Conservation (phyloP, 2,888 invertebrate species). For the Tholera decimalis region DNA sequence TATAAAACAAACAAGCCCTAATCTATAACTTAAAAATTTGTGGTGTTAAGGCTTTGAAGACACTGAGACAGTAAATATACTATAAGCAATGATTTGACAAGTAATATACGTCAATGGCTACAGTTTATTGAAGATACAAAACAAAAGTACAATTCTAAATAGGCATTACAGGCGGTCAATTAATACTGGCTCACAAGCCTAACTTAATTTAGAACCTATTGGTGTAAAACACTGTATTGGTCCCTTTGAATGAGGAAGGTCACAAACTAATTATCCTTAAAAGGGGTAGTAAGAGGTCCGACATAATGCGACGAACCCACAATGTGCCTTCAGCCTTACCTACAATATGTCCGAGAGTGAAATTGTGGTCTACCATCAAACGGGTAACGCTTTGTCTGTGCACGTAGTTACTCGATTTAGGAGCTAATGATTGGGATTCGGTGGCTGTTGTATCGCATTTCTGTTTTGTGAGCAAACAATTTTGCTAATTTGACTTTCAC, state of each 20-base stretch:
- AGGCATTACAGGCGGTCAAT: background rate
- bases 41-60: too few species aligned
- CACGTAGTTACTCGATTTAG: constrained; percentile 54
- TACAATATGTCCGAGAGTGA: constrained; percentile 63
- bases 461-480: constrained; percentile 39
- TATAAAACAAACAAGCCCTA: too few species aligned
- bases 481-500: constrained; percentile 37
- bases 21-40: too few species aligned
- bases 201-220: constrained; percentile 31
- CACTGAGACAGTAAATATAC: too few species aligned
- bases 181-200: constrained; percentile 3
- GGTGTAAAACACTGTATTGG: constrained; percentile 38
- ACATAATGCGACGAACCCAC: constrained; percentile 50
- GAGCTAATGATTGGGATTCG: constrained; percentile 52
- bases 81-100: too few species aligned
- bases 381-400: constrained; percentile 44
- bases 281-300: constrained; percentile 47
- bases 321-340: constrained; percentile 45
- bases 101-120: too few species aligned
- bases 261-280: constrained; percentile 56
- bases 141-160: too few species aligned
- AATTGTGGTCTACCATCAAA: constrained; percentile 63
- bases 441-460: constrained; percentile 34
- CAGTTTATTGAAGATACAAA: too few species aligned
- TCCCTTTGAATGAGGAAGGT: constrained; percentile 42